Conservation (phyloP, 2,113 vertebrate species). For the Clarias macrocephalus region DNA sequence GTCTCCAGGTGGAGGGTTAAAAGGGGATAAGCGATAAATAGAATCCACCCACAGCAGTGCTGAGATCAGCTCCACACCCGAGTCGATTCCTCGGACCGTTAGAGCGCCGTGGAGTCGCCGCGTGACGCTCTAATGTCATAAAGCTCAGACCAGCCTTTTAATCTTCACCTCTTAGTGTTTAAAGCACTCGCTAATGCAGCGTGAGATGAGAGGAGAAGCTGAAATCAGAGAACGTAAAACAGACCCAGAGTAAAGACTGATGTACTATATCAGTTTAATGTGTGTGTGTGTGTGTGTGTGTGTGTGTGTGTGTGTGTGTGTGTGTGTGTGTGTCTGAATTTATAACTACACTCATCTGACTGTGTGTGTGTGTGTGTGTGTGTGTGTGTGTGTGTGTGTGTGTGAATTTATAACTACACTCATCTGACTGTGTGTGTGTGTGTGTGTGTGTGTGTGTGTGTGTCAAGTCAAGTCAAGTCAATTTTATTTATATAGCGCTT, state of each 20-base stretch:
- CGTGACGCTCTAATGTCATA: background rate
- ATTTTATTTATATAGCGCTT: too few species aligned
- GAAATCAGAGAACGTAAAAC: background rate
- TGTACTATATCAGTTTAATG: background rate
- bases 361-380: too few species aligned
- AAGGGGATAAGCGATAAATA: slow-evolving; percentile 11
- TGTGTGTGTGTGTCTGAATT: background rate
- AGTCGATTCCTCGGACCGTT: slow-evolving; percentile 1
- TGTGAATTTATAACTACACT: too few species aligned
- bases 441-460: slow-evolving; percentile 72
- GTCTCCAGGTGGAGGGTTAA: background rate
- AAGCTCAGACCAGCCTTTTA: background rate
- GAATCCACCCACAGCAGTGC: background rate
- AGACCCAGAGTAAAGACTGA: background rate
- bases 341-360: too few species aligned
- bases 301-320: slow-evolving; percentile 17
- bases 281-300: slow-evolving; percentile 16
- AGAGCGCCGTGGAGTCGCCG: slow-evolving; percentile 10
- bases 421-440: slow-evolving; percentile 39
- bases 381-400: background rate
- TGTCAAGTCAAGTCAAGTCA: too few species aligned
- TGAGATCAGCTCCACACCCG: slow-evolving; percentile 15
- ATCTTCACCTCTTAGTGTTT: slow-evolving; percentile 18
- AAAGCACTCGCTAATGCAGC: background rate
- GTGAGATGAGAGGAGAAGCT: background rate